Evolutionary conservation across 2,888 invertebrate species (phyloP).

Genomic region (Andrena chrysosceles): DNA sequence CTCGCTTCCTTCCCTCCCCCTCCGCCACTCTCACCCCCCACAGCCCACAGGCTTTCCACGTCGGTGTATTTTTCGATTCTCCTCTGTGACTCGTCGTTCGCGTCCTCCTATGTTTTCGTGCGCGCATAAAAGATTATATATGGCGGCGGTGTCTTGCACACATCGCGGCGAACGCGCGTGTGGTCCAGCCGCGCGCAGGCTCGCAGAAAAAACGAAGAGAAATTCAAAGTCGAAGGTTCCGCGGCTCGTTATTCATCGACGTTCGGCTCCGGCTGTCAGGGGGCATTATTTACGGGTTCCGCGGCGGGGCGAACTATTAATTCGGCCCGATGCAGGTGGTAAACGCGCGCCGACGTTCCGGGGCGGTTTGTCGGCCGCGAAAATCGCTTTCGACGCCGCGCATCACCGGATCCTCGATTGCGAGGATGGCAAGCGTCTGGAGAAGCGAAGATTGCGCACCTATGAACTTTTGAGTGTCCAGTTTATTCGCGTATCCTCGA

Average conservation of each 20-base stretch:
- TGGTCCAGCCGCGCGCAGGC: constrained; percentile 58
- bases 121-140: constrained; percentile 54
- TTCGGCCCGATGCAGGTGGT: constrained; percentile 75
- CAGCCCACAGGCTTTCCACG: constrained; percentile 8
- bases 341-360: constrained; percentile 59
- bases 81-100: constrained; percentile 5
- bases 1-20: constrained; percentile 27
- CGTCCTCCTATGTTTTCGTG: constrained; percentile 26
- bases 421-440: not conserved
- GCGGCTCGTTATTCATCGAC: constrained; percentile 78
- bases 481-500: constrained; percentile 38
- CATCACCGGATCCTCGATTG: constrained; percentile 43
- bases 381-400: constrained; percentile 17
- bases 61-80: constrained; percentile 33
- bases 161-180: constrained; percentile 54
- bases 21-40: no score
- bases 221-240: constrained; percentile 76
- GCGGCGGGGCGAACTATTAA: constrained; percentile 77
- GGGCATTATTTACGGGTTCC: constrained; percentile 78
- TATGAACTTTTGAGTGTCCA: not conserved
- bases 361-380: constrained; percentile 30
- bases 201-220: constrained; percentile 38
- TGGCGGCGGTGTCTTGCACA: constrained; percentile 51
- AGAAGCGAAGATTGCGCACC: not conserved
- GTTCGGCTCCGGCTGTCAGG: constrained; percentile 76